A percentile compares a stretch with the other conserved stretches of the same genome.
Conservation (phyloP, 2,113 vertebrate genomes). For the Caretta caretta region DNA sequence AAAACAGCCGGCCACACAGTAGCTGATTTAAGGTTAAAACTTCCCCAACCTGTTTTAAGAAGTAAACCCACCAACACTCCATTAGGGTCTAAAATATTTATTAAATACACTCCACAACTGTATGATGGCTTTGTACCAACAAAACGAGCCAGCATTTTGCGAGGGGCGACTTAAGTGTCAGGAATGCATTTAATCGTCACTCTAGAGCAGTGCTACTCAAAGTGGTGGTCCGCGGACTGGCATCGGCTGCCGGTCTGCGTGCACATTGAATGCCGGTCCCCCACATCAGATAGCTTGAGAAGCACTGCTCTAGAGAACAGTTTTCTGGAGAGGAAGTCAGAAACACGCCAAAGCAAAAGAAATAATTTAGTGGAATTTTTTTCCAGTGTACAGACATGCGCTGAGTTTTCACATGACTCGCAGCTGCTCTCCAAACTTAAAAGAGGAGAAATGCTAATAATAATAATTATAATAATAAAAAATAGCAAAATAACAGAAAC, state of each 20-base stretch:
- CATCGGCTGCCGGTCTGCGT: too few relatives aligned
- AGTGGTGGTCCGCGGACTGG: too few relatives aligned
- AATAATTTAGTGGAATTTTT: neutral
- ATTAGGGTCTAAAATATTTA: constrained; percentile 2
- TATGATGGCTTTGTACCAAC: constrained; percentile 40
- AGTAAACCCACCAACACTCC: constrained; percentile 39
- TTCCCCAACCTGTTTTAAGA: neutral
- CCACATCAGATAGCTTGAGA: too few relatives aligned
- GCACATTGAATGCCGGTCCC: too few relatives aligned
- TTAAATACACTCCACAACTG: constrained; percentile 38
- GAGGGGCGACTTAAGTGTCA: constrained; percentile 48
- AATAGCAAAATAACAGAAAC: neutral
- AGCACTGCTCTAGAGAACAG: neutral
- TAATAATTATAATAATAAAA: neutral
- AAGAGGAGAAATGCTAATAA: neutral
- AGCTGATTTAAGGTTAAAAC: constrained; percentile 19
- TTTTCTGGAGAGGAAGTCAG: neutral
- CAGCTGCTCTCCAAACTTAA: neutral
- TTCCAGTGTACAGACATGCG: neutral
- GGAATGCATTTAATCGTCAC: constrained; percentile 56
- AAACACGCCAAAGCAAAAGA: neutral
- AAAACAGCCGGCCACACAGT: neutral
- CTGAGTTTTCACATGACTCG: neutral
- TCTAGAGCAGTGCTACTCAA: neutral
- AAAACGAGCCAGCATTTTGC: constrained; percentile 62